Base-by-base conservation (phyloP, 2,797 vertebrate genomes). In the Rhinatrema bivittatum region DNA sequence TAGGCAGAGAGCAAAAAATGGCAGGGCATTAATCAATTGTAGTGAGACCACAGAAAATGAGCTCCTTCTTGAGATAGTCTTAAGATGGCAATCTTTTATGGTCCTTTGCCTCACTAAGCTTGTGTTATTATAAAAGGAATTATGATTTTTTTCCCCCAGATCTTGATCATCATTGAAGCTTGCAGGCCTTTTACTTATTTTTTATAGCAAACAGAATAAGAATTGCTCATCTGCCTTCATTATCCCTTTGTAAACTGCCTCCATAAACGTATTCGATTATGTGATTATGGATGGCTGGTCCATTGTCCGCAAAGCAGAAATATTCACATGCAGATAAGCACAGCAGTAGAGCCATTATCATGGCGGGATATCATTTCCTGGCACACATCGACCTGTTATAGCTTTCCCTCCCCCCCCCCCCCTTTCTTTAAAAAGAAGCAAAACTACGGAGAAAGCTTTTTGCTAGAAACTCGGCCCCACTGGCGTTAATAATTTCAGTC, bases 1-100 rank as follows among this genome's bases (percentile, higher is more conserved):
- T 53, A 61, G 39, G 39, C 28, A 35, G 59, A 29, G 36, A 29
- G 5, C 2, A 54, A 67, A 56, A 70, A 74, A 57, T 50, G 52
- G 57, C 60, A 72, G 4, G 36, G 63, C 47, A 78, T 79, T 68
- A 65, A 82, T 77, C 75, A 71, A 57, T 43, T 61, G 43, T 56
- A n/a, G n/a, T 40, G 46, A 45, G 50, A 70, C 52, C 25, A 33
- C 39, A 57, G 31, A 56, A 64, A 53, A 53, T 50, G 54, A 62
- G 60, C 10, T 43, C 38, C 15, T 48, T 62, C 40, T 30, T 43
- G 35, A 2, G 15, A 50, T 45, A 60, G 58, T 47, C 62, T 50
- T 45, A 36, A 30, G 50, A 70, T 36, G 60, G 39, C 30, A 33
- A 32, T 50, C 37, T 43, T 42, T 25, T n/a, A 10, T 46, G 41